Evolutionary conservation across 2,113 vertebrate genomes (phyloP).

Genomic region (Hyperopisus bebe): DNA sequence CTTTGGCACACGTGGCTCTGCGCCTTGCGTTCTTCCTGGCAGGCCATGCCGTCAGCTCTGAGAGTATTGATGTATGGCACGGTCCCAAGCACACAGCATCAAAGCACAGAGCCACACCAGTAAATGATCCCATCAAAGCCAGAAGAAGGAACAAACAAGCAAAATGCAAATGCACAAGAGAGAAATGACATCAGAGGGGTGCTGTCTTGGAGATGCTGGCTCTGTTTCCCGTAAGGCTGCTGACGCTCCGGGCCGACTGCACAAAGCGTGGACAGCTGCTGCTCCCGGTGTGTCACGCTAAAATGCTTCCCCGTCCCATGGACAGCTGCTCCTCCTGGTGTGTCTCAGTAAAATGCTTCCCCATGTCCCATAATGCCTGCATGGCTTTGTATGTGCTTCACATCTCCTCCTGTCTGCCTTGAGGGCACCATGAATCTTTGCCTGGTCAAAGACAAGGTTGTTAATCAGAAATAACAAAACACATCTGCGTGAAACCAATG

Average conservation of each 20-base stretch:
- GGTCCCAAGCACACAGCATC: conserved; percentile 36
- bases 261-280: neutral
- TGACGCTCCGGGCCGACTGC: conserved; percentile 19
- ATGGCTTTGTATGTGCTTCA: neutral
- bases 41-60: neutral
- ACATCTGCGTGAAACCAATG: neutral
- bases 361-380: neutral
- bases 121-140: conserved; percentile 40
- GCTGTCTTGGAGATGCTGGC: conserved; percentile 13
- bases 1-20: neutral
- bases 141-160: conserved; percentile 36
- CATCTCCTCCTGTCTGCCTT: neutral
- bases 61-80: conserved; percentile 19
- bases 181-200: conserved; percentile 27
- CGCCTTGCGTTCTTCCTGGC: neutral
- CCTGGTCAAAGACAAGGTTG: neutral
- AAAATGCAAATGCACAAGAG: conserved; percentile 27
- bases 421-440: neutral
- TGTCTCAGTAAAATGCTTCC: neutral
- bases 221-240: conserved; percentile 30
- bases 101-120: conserved; percentile 41
- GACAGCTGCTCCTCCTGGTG: neutral
- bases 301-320: neutral
- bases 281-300: neutral
- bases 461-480: neutral